Evolutionary conservation across 2,888 invertebrate species (phyloP).

Genomic region (Netelia virgata): DNA sequence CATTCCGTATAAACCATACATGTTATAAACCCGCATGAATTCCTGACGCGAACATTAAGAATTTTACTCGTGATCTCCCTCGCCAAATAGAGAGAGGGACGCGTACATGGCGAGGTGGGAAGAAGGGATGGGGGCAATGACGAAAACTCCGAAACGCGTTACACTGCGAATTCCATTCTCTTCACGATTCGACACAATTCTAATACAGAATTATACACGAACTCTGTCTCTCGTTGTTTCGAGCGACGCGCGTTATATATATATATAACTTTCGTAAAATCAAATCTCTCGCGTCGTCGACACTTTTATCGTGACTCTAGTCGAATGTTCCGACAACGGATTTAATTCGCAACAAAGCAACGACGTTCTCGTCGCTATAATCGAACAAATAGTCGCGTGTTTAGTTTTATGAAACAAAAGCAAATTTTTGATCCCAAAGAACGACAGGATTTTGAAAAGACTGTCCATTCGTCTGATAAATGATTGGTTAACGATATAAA

Average conservation of each 20-base stretch:
- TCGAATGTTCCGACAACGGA: no score
- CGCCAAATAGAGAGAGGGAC: neutral
- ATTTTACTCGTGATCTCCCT: constrained; percentile 40
- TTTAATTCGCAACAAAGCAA: no score
- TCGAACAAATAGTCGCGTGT: no score
- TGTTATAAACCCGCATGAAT: constrained; percentile 45
- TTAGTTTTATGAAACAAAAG: no score
- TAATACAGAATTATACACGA: neutral
- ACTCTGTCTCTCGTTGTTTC: neutral
- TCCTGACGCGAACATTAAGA: constrained; percentile 45
- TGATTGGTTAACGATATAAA: no score
- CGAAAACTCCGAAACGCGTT: neutral
- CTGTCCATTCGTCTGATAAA: no score
- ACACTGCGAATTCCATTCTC: neutral
- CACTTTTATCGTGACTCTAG: no score
- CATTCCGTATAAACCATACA: constrained; percentile 21
- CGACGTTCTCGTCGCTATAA: no score
- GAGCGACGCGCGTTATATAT: neutral
- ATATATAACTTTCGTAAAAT: neutral
- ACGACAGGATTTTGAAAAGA: no score
- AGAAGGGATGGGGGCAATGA: neutral
- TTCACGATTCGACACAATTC: neutral
- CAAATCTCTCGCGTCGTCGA: neutral
- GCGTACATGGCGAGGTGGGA: neutral
- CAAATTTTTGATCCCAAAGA: no score